A percentile compares a stretch with the other conserved stretches of the same genome.
Conservation (phyloP, 2,888 invertebrate genomes). For the Orchesella flavescens region DNA sequence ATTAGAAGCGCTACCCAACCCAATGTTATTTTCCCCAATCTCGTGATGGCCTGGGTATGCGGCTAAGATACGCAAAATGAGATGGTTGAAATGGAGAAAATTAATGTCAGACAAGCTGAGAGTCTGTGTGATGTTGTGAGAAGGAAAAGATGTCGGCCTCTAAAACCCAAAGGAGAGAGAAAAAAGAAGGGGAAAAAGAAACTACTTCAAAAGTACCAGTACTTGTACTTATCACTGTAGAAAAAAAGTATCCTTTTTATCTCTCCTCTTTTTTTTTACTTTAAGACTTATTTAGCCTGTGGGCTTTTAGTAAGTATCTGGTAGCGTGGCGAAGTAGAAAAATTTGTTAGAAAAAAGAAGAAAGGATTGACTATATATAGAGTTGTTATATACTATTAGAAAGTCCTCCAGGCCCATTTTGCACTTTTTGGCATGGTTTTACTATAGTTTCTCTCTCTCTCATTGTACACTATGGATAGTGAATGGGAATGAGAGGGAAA, state of each 20-base stretch:
- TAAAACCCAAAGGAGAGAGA: not conserved
- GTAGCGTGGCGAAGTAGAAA: constrained; percentile 5
- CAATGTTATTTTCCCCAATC: not conserved
- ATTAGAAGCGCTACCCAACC: not conserved
- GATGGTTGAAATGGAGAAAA: constrained; percentile 55
- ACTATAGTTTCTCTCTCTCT: not conserved
- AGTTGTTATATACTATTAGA: too few relatives aligned
- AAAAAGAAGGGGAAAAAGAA: constrained; percentile 19
- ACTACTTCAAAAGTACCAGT: not conserved
- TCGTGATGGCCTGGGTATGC: constrained; percentile 6
- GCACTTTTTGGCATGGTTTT: constrained; percentile 29
- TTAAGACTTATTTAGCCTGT: constrained; percentile 26
- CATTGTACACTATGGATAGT: not conserved
- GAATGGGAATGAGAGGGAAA: too few relatives aligned
- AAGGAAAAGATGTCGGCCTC: not conserved
- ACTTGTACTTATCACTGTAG: not conserved
- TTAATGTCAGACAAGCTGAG: constrained; percentile 48
- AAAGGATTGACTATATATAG: not conserved
- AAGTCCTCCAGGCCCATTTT: constrained; percentile 19
- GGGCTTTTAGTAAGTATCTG: constrained; percentile 11
- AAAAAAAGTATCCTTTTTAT: constrained; percentile 19
- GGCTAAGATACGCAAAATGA: constrained; percentile 32
- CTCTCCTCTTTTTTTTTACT: constrained; percentile 8
- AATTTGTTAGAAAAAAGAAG: not conserved
- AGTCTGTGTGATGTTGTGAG: not conserved